Evolutionary conservation across 2,888 invertebrate species (phyloP), one percentile per base, ranked within the genome.

Genomic region (Protophormia terraenovae): DNA sequence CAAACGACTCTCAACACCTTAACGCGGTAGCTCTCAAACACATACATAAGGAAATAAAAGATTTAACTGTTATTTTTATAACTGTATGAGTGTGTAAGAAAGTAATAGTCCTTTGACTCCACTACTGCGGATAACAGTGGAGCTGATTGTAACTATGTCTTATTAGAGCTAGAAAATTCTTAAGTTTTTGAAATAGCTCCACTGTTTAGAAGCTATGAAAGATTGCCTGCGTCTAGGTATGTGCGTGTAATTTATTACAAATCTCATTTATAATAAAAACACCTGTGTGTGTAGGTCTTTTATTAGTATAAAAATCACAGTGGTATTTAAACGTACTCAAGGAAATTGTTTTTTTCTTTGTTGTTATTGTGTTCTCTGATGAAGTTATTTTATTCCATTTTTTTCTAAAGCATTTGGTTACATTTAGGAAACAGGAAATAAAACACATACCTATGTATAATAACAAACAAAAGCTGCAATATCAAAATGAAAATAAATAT

Each of bases 271-370:
- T 53, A 29, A 81, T 62, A 69, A 75, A 76, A 81, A 58, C 75
- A 75, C 81, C 81, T 75, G 72, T 50, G 72, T 60, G 35, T 76
- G 10, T 75, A 22, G 29, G 53, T 69, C 47, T 14, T n/a, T 4
- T 8, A 14, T 45, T 71, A 41, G 58, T 50, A 58, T 41, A 58
- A 7, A 66, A 80, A 80, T 76, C 84, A 72, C 76, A 67, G 66
- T 67, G 32, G 66, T 72, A 80, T 80, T 80, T 72, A 80, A 80
- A 76, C 78, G 71, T 80, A 67, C 71, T 80, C 64, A 38, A 71
- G 53, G 73, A 60, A 73, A 79, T 58, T 76, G 79, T 79, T 41
- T 32, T 55, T 53, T 53, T 29, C 24, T 35, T 41, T 14, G 16
- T 50, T 16, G 27, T 27, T 53, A 32, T 62, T 22, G n/a, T 64